A percentile compares a stretch with the other conserved stretches of the same genome.
phyloP scores from a whole-genome alignment of 1,140 invertebrate genomes.

The Scylla paramamosain region DNA sequence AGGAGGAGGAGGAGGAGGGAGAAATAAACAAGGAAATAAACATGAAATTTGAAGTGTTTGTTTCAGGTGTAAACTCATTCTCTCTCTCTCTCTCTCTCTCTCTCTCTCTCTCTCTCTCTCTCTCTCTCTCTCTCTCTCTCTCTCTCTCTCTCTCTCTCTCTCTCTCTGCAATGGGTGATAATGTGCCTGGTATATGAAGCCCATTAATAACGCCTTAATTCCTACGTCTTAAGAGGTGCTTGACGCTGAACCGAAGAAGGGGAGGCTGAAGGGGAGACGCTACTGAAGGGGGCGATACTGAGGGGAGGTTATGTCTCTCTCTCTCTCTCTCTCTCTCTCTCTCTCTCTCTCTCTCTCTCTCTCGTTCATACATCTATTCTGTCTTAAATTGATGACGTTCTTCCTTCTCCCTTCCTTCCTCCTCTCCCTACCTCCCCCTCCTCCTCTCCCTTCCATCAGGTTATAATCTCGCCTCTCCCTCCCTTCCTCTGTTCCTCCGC shows the following conservation, averaged over 20 bases:
- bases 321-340: background rate
- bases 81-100: background rate
- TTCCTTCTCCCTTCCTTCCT: constrained; percentile 16
- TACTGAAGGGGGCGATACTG: background rate
- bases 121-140: constrained; percentile 37
- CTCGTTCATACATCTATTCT: background rate
- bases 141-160: background rate
- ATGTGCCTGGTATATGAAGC: background rate
- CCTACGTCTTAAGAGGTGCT: background rate
- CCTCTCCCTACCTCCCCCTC: background rate
- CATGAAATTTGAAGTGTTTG: background rate
- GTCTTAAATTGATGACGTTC: background rate
- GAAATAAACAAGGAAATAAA: background rate
- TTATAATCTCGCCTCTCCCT: background rate
- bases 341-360: background rate
- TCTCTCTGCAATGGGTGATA: background rate
- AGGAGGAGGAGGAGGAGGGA: background rate
- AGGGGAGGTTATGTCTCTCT: background rate
- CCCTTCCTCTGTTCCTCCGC: background rate
- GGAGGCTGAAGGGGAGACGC: background rate
- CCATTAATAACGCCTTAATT: background rate
- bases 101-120: constrained; percentile 52
- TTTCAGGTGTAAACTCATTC: background rate
- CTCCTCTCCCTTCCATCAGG: background rate
- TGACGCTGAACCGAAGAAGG: background rate